phyloP scores from a whole-genome alignment of 2,113 vertebrate genomes.

The Oryzias melastigma region DNA sequence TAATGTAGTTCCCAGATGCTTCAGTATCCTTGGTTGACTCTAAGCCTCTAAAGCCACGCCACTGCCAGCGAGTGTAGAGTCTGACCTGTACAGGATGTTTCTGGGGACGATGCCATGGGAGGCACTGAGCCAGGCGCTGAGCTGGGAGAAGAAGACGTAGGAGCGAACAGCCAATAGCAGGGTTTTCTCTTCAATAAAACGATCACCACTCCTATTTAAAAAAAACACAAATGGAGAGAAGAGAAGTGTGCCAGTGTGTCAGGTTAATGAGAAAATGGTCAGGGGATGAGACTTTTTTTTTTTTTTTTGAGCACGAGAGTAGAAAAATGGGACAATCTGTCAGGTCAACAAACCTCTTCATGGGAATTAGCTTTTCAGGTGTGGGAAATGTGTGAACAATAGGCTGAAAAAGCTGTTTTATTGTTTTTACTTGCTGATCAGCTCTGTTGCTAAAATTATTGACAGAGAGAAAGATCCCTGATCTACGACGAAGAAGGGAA shows the following conservation, averaged over 20 bases:
- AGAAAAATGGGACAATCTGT: conserved; percentile 53
- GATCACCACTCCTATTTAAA: conserved; percentile 85
- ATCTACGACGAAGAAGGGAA: too few relatives aligned
- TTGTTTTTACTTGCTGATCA: background rate
- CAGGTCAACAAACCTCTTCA: conserved; percentile 41
- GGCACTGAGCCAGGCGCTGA: conserved; percentile 98
- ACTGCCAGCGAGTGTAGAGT: conserved; percentile 20
- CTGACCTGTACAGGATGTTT: conserved; percentile 97
- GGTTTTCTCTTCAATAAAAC: conserved; percentile 96
- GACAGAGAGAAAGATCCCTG: background rate
- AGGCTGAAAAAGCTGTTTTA: background rate
- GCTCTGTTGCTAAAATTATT: background rate
- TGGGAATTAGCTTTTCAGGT: background rate
- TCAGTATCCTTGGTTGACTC: background rate
- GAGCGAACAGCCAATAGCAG: conserved; percentile 94
- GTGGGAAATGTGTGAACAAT: too few relatives aligned
- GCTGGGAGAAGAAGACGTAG: conserved; percentile 98
- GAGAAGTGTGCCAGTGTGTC: conserved; percentile 61
- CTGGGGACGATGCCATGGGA: conserved; percentile 96
- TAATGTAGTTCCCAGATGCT: background rate
- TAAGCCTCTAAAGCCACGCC: conserved; percentile 17
- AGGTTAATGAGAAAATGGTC: conserved; percentile 58
- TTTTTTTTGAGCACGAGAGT: conserved; percentile 17
- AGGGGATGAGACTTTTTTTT: conserved; percentile 20
- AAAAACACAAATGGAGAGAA: conserved; percentile 31